Percentiles rank a stretch among this genome's conserved stretches.
Conservation (phyloP, 2,113 vertebrate genomes). For the Lanius collurio region DNA sequence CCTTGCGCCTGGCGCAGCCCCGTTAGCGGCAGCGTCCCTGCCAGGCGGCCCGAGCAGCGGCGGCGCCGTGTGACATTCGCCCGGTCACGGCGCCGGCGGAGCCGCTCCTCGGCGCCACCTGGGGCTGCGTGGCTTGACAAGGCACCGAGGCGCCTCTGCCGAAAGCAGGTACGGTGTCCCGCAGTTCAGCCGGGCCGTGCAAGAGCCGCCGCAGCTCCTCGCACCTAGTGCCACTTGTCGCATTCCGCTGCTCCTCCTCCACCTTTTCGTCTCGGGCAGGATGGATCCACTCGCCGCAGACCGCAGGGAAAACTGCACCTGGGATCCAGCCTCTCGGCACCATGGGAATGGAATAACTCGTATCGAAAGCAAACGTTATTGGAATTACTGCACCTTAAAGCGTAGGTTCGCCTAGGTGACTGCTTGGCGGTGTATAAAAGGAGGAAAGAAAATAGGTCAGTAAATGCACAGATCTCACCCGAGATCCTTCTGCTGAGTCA, state of each 20-base stretch:
- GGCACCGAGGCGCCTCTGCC: neutral
- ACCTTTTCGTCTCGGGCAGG: neutral
- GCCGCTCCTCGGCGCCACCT: neutral
- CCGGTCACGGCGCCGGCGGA: neutral
- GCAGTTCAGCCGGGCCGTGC: neutral
- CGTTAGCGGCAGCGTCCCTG: neutral
- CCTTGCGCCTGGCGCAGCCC: too few relatives aligned
- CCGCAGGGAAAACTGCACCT: neutral
- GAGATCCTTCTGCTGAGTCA: neutral
- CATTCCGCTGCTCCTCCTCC: neutral
- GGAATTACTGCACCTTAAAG: neutral
- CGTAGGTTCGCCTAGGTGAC: neutral
- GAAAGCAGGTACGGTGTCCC: neutral
- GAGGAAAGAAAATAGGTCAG: neutral
- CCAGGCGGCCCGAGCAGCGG: neutral
- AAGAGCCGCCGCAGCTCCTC: neutral
- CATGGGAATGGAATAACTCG: neutral
- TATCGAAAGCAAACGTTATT: neutral
- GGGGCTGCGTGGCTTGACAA: neutral
- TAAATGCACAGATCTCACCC: neutral
- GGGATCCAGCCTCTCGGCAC: neutral
- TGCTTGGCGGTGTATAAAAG: neutral
- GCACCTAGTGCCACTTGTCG: neutral
- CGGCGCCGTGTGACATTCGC: neutral
- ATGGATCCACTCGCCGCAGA: neutral